These are phyloP conservation scores for Dendroctonus ponderosae DNA, from an alignment of 1,140 invertebrate genomes.

Conservation along the genomic window DNA sequence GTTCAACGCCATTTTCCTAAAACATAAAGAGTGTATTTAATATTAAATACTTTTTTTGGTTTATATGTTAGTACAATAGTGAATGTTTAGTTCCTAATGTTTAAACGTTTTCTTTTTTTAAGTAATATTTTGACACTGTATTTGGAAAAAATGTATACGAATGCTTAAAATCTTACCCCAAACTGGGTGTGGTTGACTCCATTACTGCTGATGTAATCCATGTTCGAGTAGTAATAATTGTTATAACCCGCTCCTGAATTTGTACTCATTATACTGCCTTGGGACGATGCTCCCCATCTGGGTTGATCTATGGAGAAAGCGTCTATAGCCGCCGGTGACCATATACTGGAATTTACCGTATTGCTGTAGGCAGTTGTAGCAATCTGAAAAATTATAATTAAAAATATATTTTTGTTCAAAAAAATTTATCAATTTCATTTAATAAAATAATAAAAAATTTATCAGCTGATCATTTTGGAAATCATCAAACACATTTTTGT, in stretches of 20 bases:
- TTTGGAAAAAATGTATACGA: conserved; percentile 2
- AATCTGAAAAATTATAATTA: conserved; percentile 40
- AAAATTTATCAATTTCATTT: no score
- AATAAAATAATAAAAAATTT: no score
- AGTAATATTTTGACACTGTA: neutral
- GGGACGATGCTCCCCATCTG: conserved; percentile 46
- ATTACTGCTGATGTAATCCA: conserved; percentile 67
- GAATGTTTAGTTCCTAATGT: no score
- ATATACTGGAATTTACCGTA: conserved; percentile 57
- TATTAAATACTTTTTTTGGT: neutral
- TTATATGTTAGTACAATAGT: no score
- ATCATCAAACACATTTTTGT: no score
- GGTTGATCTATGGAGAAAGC: conserved; percentile 49
- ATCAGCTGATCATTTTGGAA: no score
- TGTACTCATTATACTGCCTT: conserved; percentile 44
- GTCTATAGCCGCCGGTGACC: conserved; percentile 59
- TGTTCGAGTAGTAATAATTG: conserved; percentile 74
- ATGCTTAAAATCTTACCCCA: conserved; percentile 49
- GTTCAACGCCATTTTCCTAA: conserved; percentile 63
- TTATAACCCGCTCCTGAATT: conserved; percentile 57
- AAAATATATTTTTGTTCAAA: no score
- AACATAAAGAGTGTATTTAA: conserved; percentile 34
- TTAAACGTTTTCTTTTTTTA: no score
- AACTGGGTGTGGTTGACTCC: conserved; percentile 59
- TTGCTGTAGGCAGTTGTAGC: conserved; percentile 53